Conservation (phyloP, 2,797 vertebrate species). For the Pagetopsis macropterus region DNA sequence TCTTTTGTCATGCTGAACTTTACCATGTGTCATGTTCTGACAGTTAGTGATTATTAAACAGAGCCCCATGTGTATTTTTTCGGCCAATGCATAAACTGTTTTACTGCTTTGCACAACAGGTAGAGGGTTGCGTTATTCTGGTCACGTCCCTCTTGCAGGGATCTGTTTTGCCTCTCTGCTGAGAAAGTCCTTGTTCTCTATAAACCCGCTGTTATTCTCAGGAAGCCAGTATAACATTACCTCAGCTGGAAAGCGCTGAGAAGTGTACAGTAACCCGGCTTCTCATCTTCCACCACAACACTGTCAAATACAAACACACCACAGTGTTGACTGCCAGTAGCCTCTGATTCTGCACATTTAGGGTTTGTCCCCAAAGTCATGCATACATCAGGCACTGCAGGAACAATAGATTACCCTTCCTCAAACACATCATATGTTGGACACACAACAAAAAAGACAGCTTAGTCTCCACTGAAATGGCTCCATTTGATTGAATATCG, state of each 20-base stretch:
- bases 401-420: constrained; percentile 19
- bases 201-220: constrained; percentile 48
- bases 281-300: constrained; percentile 42
- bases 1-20: constrained; percentile 29
- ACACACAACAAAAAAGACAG: constrained; percentile 45
- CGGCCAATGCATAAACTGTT: constrained; percentile 20
- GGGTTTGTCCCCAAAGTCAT: constrained; percentile 7
- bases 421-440: constrained; percentile 34
- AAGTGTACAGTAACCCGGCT: constrained; percentile 34
- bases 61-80: constrained; percentile 1
- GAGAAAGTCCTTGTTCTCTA: constrained; percentile 45
- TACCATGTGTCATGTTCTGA: constrained; percentile 24
- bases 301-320: constrained; percentile 57
- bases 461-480: constrained; percentile 47
- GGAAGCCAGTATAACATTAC: constrained; percentile 56
- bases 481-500: constrained; percentile 52
- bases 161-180: constrained; percentile 57
- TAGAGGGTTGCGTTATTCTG: constrained; percentile 31
- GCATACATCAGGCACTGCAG: constrained; percentile 11
- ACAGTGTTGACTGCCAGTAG: constrained; percentile 29
- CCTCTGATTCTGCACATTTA: constrained; percentile 13
- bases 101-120: constrained; percentile 40
- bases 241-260: constrained; percentile 24
- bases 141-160: constrained; percentile 33
- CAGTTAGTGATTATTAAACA: constrained; percentile 31